phyloP scores from a whole-genome alignment of 2,888 invertebrate genomes.

The Hirtodrosophila duncani region DNA sequence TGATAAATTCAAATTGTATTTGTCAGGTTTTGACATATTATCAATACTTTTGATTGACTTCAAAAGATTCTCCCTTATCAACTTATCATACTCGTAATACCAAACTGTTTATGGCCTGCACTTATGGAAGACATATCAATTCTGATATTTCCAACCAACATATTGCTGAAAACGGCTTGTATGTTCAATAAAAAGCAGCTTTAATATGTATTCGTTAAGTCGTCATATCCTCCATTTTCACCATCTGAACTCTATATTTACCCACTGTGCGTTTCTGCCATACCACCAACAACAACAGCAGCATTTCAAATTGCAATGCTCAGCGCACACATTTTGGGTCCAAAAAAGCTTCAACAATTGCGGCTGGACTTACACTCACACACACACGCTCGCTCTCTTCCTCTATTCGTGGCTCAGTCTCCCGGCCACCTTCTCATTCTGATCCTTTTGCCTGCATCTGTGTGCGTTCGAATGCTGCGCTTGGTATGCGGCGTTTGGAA shows the following conservation, averaged over 20 bases:
- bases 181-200: too few relatives aligned
- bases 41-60: too few relatives aligned
- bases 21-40: too few relatives aligned
- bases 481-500: conserved; percentile 71
- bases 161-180: too few relatives aligned
- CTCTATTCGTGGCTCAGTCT: conserved; percentile 1
- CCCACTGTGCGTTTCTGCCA: conserved; percentile 42
- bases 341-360: conserved; percentile 61
- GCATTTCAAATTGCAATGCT: conserved; percentile 57
- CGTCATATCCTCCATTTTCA: background rate
- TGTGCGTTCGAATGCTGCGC: conserved; percentile 58
- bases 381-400: conserved; percentile 36
- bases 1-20: too few relatives aligned
- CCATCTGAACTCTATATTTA: background rate
- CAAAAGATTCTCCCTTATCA: too few relatives aligned
- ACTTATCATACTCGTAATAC: too few relatives aligned
- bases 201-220: too few relatives aligned
- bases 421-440: background rate
- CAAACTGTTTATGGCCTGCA: too few relatives aligned
- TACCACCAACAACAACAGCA: conserved; percentile 25
- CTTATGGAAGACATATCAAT: too few relatives aligned
- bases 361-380: conserved; percentile 45
- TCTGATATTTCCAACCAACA: too few relatives aligned
- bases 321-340: conserved; percentile 50
- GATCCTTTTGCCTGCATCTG: background rate